Percentiles rank a stretch among this genome's conserved stretches.
phyloP scores from a whole-genome alignment of 2,797 vertebrate genomes.

The Pteronotus mesoamericanus region DNA sequence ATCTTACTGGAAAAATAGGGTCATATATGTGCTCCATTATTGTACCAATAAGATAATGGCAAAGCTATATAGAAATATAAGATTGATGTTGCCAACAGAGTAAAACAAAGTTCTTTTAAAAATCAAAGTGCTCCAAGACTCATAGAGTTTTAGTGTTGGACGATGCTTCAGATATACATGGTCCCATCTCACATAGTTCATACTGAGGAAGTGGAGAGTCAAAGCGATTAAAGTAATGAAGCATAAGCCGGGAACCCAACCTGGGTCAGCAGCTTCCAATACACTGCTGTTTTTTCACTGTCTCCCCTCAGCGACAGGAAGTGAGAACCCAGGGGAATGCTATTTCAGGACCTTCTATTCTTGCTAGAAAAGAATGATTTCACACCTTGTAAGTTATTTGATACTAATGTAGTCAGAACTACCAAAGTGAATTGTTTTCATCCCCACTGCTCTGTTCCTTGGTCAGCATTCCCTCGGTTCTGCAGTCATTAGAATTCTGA shows the following conservation, averaged over 20 bases:
- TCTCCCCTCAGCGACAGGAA: neutral
- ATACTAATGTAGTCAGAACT: neutral
- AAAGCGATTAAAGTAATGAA: neutral
- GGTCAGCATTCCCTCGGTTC: neutral
- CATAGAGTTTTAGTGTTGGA: neutral
- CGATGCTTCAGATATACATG: neutral
- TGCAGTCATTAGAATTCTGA: slow-evolving; percentile 37
- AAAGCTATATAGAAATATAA: neutral
- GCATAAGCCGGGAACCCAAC: neutral
- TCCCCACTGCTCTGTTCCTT: neutral
- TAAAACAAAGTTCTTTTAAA: neutral
- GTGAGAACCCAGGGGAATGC: neutral
- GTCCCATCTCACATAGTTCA: neutral
- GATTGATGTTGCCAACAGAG: neutral
- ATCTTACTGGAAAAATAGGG: neutral
- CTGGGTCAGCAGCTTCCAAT: neutral
- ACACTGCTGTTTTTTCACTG: neutral
- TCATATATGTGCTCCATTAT: neutral
- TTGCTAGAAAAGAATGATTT: slow-evolving; percentile 1
- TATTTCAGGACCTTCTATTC: neutral
- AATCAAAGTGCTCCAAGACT: neutral
- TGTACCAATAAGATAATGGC: neutral
- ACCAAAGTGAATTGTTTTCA: neutral
- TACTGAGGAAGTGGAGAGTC: neutral
- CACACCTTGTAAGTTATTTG: neutral